Evolutionary conservation across 1,140 invertebrate genomes (phyloP).

Genomic region (Leucophenga varia): DNA sequence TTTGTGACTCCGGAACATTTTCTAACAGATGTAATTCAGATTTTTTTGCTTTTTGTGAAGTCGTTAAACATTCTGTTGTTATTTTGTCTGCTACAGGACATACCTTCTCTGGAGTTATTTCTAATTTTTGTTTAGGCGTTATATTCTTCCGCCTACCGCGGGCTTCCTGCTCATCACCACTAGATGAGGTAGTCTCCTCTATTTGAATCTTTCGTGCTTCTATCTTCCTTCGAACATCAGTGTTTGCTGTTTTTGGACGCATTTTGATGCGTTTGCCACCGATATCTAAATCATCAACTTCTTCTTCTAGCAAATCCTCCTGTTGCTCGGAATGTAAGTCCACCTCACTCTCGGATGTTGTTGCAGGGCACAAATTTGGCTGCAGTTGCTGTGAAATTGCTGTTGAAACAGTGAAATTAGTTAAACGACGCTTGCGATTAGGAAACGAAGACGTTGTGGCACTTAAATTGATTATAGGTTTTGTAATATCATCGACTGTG

Average conservation of each 20-base stretch:
- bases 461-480: neutral
- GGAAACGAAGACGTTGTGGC: slow-evolving; percentile 6
- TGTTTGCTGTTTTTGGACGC: slow-evolving; percentile 59
- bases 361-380: slow-evolving; percentile 19
- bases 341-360: slow-evolving; percentile 45
- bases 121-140: slow-evolving; percentile 25
- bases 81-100: too few relatives aligned
- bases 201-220: slow-evolving; percentile 60
- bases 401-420: slow-evolving; percentile 20
- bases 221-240: slow-evolving; percentile 60
- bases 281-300: slow-evolving; percentile 57
- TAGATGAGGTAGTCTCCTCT: slow-evolving; percentile 59
- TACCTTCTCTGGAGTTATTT: neutral
- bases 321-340: slow-evolving; percentile 31
- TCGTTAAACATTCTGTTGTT: too few relatives aligned
- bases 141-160: slow-evolving; percentile 35
- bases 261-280: slow-evolving; percentile 61
- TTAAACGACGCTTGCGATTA: slow-evolving; percentile 36
- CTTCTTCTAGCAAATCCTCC: slow-evolving; percentile 41
- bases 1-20: too few relatives aligned
- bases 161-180: slow-evolving; percentile 57
- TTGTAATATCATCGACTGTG: slow-evolving; percentile 51
- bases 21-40: too few relatives aligned
- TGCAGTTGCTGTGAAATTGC: slow-evolving; percentile 9
- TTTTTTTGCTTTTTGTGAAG: too few relatives aligned